These are phyloP conservation scores for Gymnocheta viridis DNA, from an alignment of 2,888 invertebrate species.

Conservation along the genomic window DNA sequence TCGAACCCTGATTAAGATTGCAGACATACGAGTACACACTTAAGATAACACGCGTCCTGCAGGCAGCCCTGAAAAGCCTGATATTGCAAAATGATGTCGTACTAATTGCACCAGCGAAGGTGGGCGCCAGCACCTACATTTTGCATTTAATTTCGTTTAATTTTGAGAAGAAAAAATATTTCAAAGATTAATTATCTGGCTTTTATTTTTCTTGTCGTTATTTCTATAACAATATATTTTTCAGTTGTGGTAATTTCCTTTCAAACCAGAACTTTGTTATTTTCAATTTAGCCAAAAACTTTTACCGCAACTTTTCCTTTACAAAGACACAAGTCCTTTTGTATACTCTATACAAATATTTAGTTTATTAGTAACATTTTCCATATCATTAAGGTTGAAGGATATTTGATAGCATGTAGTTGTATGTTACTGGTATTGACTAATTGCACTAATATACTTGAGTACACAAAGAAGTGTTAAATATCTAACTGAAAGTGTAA, in stretches of 20 bases:
- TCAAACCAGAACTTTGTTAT: background rate
- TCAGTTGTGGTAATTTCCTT: constrained; percentile 19
- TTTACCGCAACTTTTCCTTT: background rate
- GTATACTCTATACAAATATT: background rate
- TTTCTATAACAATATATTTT: constrained; percentile 9
- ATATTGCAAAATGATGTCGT: too few species aligned
- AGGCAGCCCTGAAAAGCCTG: too few species aligned
- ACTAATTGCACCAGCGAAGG: too few species aligned
- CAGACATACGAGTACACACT: too few species aligned
- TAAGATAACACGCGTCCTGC: too few species aligned
- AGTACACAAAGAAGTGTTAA: constrained; percentile 4
- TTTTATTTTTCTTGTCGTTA: background rate
- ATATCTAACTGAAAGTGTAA: constrained; percentile 15
- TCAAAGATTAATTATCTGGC: background rate
- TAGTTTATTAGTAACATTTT: constrained; percentile 18
- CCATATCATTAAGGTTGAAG: constrained; percentile 32
- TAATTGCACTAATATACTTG: background rate
- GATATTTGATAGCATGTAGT: constrained; percentile 40
- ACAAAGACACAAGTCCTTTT: background rate
- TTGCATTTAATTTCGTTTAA: too few species aligned
- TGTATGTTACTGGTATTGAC: background rate
- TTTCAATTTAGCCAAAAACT: background rate
- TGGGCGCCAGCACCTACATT: too few species aligned
- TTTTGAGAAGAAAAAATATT: too few species aligned
- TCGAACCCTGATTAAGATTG: too few species aligned